Evolutionary conservation across 2,888 invertebrate genomes (phyloP), one percentile per base, ranked within the genome.

Genomic region (Caenorhabditis imperialis): DNA sequence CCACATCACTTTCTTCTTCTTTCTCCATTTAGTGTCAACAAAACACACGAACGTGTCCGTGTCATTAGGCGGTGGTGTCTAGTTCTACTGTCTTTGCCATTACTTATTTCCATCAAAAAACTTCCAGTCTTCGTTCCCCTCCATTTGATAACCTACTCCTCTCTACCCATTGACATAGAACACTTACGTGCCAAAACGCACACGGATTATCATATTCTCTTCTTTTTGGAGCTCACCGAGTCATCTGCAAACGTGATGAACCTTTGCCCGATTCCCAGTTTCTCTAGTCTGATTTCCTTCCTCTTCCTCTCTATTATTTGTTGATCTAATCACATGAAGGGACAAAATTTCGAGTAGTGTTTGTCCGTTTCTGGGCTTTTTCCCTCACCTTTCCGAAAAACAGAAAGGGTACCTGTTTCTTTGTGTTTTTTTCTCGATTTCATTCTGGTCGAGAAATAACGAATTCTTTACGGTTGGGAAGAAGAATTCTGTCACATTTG

Each of bases 101-200:
- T 44, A 44, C 40, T 22, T n/a, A n/a, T n/a, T n/a, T n/a, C n/a
- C n/a, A n/a, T n/a, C n/a, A n/a, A n/a, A n/a, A n/a, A n/a, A n/a
- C n/a, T n/a, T n/a, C n/a, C n/a, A n/a, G 23, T 37, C 20, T 16
- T 18, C 23, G 22, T 44, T 37, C 20, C 3, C 23, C 16, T 22
- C 51, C 40, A 10, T 35, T 27, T 62, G 61, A 62, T 30, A 48
- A 27, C 25, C 16, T 27, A 58, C 48, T 18, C 53, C 33, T 47
- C 27, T 47, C 44, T 38, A 62, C 54, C 54, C 54, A 63, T 63
- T 27, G 35, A 33, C 54, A 63, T 54, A 63, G 48, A 47, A 63
- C 54, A 35, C 16, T 42, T 65, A 65, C 65, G 65, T 65, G 65
- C 65, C 65, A 65, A 57, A n/a, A 55, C 33, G 54, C 47, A 63